Conservation (phyloP, 2,888 invertebrate genomes). For the Parnassius apollo region DNA sequence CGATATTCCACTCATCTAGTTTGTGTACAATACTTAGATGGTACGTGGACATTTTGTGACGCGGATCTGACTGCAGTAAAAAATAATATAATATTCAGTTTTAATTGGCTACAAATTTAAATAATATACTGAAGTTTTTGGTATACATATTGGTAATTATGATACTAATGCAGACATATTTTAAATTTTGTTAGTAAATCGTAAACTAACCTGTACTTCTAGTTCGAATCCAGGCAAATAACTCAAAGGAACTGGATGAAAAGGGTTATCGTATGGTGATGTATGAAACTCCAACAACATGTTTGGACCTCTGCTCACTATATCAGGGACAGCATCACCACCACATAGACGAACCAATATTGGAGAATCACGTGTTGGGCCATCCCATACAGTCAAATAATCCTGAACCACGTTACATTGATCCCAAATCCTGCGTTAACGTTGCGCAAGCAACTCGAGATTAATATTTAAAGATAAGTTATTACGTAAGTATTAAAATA, state of each 20-base stretch:
- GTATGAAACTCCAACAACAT: constrained; percentile 91
- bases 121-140: too few species aligned
- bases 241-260: constrained; percentile 88
- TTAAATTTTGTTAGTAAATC: neutral
- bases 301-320: constrained; percentile 88
- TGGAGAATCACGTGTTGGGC: constrained; percentile 85
- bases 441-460: neutral
- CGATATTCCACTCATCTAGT: too few species aligned
- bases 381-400: constrained; percentile 91
- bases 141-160: neutral
- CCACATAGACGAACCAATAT: constrained; percentile 90
- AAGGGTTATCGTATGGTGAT: constrained; percentile 90
- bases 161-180: neutral
- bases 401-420: constrained; percentile 91
- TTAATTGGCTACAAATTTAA: too few species aligned
- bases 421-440: constrained; percentile 85
- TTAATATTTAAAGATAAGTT: too few species aligned
- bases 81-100: too few species aligned
- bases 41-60: too few species aligned
- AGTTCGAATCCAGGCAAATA: constrained; percentile 91
- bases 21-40: too few species aligned
- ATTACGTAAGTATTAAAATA: too few species aligned
- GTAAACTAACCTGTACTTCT: constrained; percentile 85
- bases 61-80: too few species aligned
- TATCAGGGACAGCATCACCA: constrained; percentile 90